These are phyloP conservation scores for Pelodiscus sinensis DNA, from an alignment of 2,113 vertebrate species.

Conservation along the genomic window DNA sequence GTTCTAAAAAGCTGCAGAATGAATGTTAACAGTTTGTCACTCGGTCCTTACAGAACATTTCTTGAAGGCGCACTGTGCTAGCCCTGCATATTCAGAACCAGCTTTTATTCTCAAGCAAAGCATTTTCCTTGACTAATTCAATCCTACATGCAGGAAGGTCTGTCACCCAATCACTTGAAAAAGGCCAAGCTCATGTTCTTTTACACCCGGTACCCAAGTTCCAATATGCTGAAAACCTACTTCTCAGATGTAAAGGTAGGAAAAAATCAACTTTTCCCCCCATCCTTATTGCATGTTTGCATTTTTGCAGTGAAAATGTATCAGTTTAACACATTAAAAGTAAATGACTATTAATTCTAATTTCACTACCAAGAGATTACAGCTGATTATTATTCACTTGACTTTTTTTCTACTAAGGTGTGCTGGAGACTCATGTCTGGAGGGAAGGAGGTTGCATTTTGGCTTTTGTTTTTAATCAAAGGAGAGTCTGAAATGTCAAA, in stretches of 20 bases:
- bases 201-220: conserved; percentile 98
- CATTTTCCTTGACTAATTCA: conserved; percentile 86
- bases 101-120: conserved; percentile 4
- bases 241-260: conserved; percentile 99
- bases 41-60: background rate
- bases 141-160: conserved; percentile 93
- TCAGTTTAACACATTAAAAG: background rate
- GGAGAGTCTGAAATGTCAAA: background rate
- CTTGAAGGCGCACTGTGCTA: background rate
- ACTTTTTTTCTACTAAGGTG: conserved; percentile 22
- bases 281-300: background rate
- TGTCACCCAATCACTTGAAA: conserved; percentile 99
- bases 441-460: background rate
- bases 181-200: conserved; percentile 99
- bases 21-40: conserved; percentile 4
- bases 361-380: background rate
- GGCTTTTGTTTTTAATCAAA: background rate
- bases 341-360: conserved; percentile 9
- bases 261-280: background rate
- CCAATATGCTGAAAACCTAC: conserved; percentile 99
- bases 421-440: background rate
- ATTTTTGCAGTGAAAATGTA: background rate
- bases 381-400: conserved; percentile 4
- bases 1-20: background rate
- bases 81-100: background rate